Evolutionary conservation across 2,113 vertebrate genomes (phyloP).

Genomic region (Prochilodus magdalenae): DNA sequence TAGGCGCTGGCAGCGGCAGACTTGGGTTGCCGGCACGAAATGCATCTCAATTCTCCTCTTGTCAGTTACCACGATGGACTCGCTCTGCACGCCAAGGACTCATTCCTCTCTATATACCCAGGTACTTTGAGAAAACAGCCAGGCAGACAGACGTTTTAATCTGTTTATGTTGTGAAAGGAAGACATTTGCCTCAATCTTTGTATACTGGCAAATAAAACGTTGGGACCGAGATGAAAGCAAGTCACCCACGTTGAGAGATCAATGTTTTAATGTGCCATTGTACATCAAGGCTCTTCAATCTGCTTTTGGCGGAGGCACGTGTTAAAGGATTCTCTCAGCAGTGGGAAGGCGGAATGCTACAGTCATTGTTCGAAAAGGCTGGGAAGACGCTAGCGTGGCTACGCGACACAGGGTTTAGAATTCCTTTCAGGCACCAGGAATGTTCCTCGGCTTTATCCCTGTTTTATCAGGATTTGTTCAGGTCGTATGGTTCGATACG

Average conservation of each 20-base stretch:
- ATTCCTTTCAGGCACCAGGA: not conserved
- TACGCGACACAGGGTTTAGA: not conserved
- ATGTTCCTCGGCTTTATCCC: not conserved
- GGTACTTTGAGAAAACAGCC: slow-evolving; percentile 20
- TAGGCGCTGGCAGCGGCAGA: not conserved
- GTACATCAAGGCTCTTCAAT: not conserved
- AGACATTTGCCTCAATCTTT: slow-evolving; percentile 3
- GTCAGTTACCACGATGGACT: not conserved
- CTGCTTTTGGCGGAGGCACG: not conserved
- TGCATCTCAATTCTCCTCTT: not conserved
- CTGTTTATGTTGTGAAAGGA: slow-evolving; percentile 13
- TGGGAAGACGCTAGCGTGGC: not conserved
- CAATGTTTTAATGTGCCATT: slow-evolving; percentile 9
- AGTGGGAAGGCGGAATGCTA: not conserved
- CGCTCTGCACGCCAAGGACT: not conserved
- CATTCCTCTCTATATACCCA: not conserved
- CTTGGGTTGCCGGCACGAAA: not conserved
- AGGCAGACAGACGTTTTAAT: not conserved
- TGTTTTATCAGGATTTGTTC: not conserved
- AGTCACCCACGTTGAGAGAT: slow-evolving; percentile 24
- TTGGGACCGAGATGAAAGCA: slow-evolving; percentile 29
- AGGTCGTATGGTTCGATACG: not conserved
- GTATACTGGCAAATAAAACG: slow-evolving; percentile 1
- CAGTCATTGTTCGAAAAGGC: not conserved
- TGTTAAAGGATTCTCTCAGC: slow-evolving; percentile 30